Evolutionary conservation across 2,888 invertebrate genomes (phyloP).

Genomic region (Neuroscelio doddi): DNA sequence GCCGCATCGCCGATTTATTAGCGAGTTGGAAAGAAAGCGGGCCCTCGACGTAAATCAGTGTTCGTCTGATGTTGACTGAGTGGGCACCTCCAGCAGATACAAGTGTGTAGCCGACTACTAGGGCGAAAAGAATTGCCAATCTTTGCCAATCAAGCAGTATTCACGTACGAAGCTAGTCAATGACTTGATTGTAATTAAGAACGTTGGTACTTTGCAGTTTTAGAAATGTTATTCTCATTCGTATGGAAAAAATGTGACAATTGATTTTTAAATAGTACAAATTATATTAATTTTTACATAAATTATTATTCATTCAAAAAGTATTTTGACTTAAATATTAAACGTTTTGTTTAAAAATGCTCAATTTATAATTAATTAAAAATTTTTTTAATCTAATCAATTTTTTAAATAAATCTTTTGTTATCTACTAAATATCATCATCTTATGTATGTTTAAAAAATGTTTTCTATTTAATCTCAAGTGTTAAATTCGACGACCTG

Average conservation of each 20-base stretch:
- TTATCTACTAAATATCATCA: no score
- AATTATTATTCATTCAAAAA: no score
- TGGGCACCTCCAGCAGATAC: conserved; percentile 51
- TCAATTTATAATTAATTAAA: no score
- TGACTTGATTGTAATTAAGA: conserved; percentile 64
- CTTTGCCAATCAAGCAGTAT: conserved; percentile 60
- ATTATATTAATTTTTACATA: no score
- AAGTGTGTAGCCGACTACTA: conserved; percentile 12
- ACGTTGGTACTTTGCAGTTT: conserved; percentile 45
- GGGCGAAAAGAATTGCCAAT: conserved; percentile 10
- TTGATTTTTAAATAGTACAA: no score
- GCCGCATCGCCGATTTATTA: conserved; percentile 59
- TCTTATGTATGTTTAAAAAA: no score
- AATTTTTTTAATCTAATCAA: no score
- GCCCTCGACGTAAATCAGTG: conserved; percentile 66
- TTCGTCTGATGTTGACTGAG: conserved; percentile 63
- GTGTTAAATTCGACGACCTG: conserved; percentile 46
- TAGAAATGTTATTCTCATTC: conserved; percentile 22
- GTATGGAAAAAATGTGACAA: no score
- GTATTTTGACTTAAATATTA: no score
- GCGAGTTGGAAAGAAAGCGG: conserved; percentile 65
- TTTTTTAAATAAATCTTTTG: no score
- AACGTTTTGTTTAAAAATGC: no score
- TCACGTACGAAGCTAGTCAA: conserved; percentile 52
- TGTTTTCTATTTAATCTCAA: conserved; percentile 2